Conservation (phyloP, 2,797 vertebrate genomes). For the Hipposideros larvatus region DNA sequence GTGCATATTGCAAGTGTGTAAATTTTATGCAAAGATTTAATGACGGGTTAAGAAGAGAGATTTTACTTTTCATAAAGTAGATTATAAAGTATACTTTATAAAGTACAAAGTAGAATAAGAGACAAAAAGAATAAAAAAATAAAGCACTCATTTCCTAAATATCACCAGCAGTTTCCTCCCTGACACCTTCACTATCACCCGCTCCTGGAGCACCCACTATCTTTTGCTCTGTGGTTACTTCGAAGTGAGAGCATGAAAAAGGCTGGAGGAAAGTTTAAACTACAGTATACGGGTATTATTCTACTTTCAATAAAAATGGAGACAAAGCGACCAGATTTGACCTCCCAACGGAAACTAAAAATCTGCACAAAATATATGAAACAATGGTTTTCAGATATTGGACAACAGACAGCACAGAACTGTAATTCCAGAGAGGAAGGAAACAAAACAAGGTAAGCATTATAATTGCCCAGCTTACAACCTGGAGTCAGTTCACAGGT, state of each 20-base stretch:
- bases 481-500: not conserved
- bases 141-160: not conserved
- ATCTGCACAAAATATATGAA: slow-evolving; percentile 10
- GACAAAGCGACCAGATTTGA: not conserved
- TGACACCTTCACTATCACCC: not conserved
- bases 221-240: not conserved
- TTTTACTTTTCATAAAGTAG: not conserved
- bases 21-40: slow-evolving; percentile 22
- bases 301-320: not conserved
- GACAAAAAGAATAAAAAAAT: slow-evolving; percentile 6
- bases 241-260: not conserved
- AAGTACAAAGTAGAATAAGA: slow-evolving; percentile 25
- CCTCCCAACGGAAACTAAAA: not conserved
- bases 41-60: not conserved
- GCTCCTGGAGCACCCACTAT: not conserved
- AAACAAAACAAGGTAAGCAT: not conserved
- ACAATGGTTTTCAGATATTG: not conserved
- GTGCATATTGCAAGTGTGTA: not conserved
- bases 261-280: not conserved
- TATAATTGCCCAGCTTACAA: not conserved
- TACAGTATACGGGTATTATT: not conserved
- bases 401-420: not conserved
- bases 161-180: not conserved
- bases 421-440: not conserved
- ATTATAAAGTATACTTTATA: not conserved